A percentile compares a stretch with the other conserved stretches of the same genome.
Evolutionary conservation across 2,888 invertebrate species (phyloP).

Genomic region (Aphelenchoides bicaudatus): DNA sequence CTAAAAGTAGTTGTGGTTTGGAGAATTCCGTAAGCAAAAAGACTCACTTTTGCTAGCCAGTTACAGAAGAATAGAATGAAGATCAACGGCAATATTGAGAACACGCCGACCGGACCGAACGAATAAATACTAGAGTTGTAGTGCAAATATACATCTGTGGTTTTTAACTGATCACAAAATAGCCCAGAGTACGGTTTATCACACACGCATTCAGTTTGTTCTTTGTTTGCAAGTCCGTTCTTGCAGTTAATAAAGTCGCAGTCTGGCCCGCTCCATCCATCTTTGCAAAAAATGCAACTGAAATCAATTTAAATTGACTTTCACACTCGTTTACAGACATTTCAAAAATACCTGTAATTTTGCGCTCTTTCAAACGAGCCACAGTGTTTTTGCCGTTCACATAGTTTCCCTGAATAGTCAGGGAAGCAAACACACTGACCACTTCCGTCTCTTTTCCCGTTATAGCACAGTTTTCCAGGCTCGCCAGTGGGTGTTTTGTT

Average conservation of each 20-base stretch:
- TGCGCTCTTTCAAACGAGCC: constrained; percentile 22
- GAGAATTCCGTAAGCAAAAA: too few relatives aligned
- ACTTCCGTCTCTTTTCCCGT: constrained; percentile 19
- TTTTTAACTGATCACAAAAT: constrained; percentile 29
- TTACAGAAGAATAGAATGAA: constrained; percentile 23
- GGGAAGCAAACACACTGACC: constrained; percentile 27
- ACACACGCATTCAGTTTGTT: constrained; percentile 25
- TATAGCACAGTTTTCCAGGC: constrained; percentile 11
- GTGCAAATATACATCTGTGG: constrained; percentile 33
- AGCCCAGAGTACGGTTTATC: constrained; percentile 30
- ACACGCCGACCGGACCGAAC: constrained; percentile 26
- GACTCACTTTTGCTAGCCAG: constrained; percentile 16
- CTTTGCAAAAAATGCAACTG: constrained; percentile 33
- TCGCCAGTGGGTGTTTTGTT: background rate
- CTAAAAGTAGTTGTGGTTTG: too few relatives aligned
- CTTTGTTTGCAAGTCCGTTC: background rate
- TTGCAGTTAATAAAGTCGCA: constrained; percentile 34
- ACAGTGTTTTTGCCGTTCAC: constrained; percentile 31
- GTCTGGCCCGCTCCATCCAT: constrained; percentile 26
- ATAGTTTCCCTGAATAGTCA: constrained; percentile 26
- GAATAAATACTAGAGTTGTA: constrained; percentile 32
- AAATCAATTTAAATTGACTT: constrained; percentile 17
- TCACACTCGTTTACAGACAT: background rate
- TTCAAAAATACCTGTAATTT: constrained; percentile 23
- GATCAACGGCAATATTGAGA: constrained; percentile 28